phyloP scores from a whole-genome alignment of 1,140 invertebrate species.

The Bacillus rossius region DNA sequence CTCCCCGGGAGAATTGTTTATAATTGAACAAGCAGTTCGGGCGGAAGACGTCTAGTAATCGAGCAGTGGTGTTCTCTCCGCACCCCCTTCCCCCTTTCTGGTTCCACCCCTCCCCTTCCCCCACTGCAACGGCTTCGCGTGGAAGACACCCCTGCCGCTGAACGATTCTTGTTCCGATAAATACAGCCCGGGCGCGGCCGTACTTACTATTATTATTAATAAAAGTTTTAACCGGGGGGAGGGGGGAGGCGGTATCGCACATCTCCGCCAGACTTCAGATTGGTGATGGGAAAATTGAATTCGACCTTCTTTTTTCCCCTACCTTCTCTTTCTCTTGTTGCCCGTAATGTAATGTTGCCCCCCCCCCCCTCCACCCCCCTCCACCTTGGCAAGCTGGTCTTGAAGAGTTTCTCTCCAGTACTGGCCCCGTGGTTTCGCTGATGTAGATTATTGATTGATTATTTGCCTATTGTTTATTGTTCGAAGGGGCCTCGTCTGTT shows the following conservation, averaged over 20 bases:
- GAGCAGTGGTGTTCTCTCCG: slow-evolving; percentile 23
- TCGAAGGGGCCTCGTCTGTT: too few species aligned
- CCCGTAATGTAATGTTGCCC: slow-evolving; percentile 18
- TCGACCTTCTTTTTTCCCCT: slow-evolving; percentile 11
- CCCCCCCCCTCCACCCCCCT: slow-evolving; percentile 12
- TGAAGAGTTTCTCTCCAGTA: background rate
- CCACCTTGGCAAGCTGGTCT: background rate
- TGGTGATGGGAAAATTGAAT: too few species aligned
- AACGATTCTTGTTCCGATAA: slow-evolving; percentile 42
- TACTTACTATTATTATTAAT: too few species aligned
- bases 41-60: slow-evolving; percentile 9
- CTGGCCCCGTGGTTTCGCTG: slow-evolving; percentile 1
- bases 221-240: too few species aligned
- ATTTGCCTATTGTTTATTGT: too few species aligned
- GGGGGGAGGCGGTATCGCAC: too few species aligned
- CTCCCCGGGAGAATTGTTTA: too few species aligned
- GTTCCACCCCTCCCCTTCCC: slow-evolving; percentile 11
- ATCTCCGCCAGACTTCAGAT: too few species aligned
- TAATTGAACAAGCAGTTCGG: too few species aligned
- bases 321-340: slow-evolving; percentile 12
- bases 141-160: slow-evolving; percentile 35
- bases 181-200: background rate
- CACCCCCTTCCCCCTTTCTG: background rate
- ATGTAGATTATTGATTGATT: too few species aligned
- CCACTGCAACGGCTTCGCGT: slow-evolving; percentile 24